Evolutionary conservation across 1,140 invertebrate genomes (phyloP).

Genomic region (Tetramorium simillimum): DNA sequence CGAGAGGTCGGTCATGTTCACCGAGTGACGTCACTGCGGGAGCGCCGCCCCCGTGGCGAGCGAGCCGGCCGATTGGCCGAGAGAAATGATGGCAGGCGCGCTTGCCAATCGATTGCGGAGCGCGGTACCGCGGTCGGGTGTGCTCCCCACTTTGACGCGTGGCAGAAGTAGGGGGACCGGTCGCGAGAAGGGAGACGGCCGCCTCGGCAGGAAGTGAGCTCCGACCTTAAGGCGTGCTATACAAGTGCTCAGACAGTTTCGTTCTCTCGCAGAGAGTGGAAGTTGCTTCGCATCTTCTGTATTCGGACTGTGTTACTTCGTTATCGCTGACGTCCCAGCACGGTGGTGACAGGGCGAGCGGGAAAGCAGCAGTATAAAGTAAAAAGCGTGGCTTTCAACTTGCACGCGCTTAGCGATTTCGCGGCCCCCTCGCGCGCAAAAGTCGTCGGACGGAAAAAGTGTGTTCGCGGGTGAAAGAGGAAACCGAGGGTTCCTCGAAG

Average conservation of each 20-base stretch:
- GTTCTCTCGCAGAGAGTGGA: constrained; percentile 79
- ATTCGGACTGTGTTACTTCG: not conserved
- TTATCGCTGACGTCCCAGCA: not conserved
- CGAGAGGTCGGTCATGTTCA: constrained; percentile 76
- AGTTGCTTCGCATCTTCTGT: constrained; percentile 55
- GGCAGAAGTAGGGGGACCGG: constrained; percentile 20
- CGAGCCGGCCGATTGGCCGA: constrained; percentile 77
- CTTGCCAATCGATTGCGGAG: constrained; percentile 82
- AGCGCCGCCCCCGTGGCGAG: constrained; percentile 66
- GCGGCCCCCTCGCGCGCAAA: too few species aligned
- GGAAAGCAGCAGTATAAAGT: not conserved
- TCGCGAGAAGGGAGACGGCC: constrained; percentile 56
- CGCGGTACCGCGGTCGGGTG: constrained; percentile 69
- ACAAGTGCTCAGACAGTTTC: constrained; percentile 78
- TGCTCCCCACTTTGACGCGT: constrained; percentile 44
- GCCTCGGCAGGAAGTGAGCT: constrained; percentile 78
- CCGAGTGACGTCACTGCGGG: constrained; percentile 75
- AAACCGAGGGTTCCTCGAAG: not conserved
- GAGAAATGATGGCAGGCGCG: constrained; percentile 83
- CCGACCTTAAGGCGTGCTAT: constrained; percentile 67
- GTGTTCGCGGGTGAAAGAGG: not conserved
- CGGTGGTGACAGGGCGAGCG: not conserved
- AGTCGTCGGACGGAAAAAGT: not conserved
- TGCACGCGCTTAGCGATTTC: not conserved
- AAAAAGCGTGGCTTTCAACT: not conserved